phyloP scores from a whole-genome alignment of 2,113 vertebrate genomes.

The Labeo rohita region DNA sequence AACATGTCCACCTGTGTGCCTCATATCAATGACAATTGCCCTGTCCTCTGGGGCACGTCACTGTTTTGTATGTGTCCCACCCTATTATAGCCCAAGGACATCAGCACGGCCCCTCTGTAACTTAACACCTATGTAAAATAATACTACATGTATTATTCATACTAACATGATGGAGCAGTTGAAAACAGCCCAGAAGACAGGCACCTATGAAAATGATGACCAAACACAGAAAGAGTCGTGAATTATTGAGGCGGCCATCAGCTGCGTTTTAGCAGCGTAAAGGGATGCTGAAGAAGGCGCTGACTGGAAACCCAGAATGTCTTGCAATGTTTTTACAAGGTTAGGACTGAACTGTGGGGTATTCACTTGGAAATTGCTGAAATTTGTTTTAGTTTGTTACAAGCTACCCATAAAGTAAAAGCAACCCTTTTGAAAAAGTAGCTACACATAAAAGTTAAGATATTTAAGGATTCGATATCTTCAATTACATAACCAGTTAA shows the following conservation, averaged over 20 bases:
- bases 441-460: not conserved
- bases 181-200: conserved; percentile 55
- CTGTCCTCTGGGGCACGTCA: conserved; percentile 21
- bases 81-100: conserved; percentile 51
- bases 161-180: conserved; percentile 59
- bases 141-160: conserved; percentile 63
- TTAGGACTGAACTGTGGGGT: conserved; percentile 18
- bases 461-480: not conserved
- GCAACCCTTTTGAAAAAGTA: not conserved
- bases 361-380: not conserved
- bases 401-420: not conserved
- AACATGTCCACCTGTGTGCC: conserved; percentile 40
- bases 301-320: conserved; percentile 4
- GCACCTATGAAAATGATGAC: conserved; percentile 56
- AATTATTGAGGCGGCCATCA: conserved; percentile 81
- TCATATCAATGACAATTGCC: conserved; percentile 37
- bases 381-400: not conserved
- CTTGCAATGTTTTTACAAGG: conserved; percentile 14
- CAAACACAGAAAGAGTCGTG: conserved; percentile 71
- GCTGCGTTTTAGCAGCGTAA: conserved; percentile 37
- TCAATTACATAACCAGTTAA: not conserved
- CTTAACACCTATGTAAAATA: conserved; percentile 58
- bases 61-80: conserved; percentile 51
- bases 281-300: conserved; percentile 32
- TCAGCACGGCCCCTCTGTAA: conserved; percentile 38